A percentile compares a stretch with the other conserved stretches of the same genome.
Conservation (phyloP, 2,888 invertebrate species). For the Colostygia pectinataria region DNA sequence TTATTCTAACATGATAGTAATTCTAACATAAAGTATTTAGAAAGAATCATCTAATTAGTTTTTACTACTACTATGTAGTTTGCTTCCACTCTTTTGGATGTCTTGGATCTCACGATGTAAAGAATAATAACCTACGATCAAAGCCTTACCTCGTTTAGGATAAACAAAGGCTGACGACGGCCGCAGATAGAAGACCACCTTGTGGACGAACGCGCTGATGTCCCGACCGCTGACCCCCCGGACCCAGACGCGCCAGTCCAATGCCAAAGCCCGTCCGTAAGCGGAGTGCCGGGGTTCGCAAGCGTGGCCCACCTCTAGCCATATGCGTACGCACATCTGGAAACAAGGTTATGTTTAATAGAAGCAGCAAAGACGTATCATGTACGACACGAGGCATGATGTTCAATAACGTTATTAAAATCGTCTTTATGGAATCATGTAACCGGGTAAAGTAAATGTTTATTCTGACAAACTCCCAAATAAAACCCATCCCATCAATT, state of each 20-base stretch:
- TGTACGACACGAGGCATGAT: background rate
- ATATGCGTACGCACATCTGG: slow-evolving; percentile 78
- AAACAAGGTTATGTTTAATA: slow-evolving; percentile 1
- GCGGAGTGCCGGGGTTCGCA: slow-evolving; percentile 70
- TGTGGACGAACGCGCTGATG: slow-evolving; percentile 75
- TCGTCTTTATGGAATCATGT: too few species aligned
- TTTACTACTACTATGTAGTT: too few species aligned
- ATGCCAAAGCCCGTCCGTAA: slow-evolving; percentile 65
- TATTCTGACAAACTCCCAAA: too few species aligned
- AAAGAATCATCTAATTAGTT: too few species aligned
- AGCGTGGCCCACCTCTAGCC: slow-evolving; percentile 77
- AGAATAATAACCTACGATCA: too few species aligned
- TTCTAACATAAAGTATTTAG: too few species aligned
- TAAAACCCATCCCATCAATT: too few species aligned
- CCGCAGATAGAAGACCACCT: slow-evolving; percentile 73
- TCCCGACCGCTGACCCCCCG: slow-evolving; percentile 68
- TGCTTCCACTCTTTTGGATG: too few species aligned
- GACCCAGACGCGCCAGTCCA: slow-evolving; percentile 78
- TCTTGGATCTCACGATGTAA: too few species aligned
- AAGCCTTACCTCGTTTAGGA: slow-evolving; percentile 71
- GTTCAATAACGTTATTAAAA: too few species aligned
- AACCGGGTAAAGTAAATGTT: too few species aligned
- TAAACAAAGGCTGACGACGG: slow-evolving; percentile 73
- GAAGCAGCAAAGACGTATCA: background rate
- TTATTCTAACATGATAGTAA: too few species aligned